Base-by-base conservation (phyloP, 2,888 invertebrate genomes). In the Cremastobaeus sp. region DNA sequence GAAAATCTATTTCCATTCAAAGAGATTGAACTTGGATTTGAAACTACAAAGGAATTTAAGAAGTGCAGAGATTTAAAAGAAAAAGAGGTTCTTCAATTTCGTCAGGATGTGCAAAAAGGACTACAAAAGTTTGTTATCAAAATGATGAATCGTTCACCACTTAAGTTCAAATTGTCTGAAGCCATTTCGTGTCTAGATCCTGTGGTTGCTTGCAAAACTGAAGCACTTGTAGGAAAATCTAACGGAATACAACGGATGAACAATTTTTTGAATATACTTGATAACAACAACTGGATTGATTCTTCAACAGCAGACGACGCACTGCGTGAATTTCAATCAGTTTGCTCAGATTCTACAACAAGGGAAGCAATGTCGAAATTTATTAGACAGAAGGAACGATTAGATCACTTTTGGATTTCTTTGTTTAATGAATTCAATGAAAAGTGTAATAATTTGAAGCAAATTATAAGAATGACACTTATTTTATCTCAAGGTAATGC, bases 111-210 rank as follows among this genome's bases (percentile, higher is more conserved):
- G 15, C 25, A 14, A 18, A 41, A 41, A 55, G 55, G 12, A 5
- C 1, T 55, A 5, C 41, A 41, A n/a, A 55, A 43, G 14, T 43
- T 55, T 30, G 43, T 55, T 6, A 0, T 55, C 1, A 32, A 55
- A 39, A 55, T 55, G 32, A 43, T 55, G 43, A 43, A 55, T 3
- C 55, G 41, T 20, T 55, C 43, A 5, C 43, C 41, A 32, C 4
- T 55, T 4, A 43, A 55, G 11, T n/a, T 21, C 1, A 55, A 17
- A 14, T 11, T 55, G 1, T 17, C 11, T 3, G 55, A 43, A 21
- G 43, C 32, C 0, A 32, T 43, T 8, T 20, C 20, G 0, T 32
- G 41, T 21, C 14, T 30, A 5, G 55, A 55, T 21, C 54, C 54
- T 20, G 39, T 28, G 4, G 11, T 54, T n/a, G 41, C 30, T 11